Evolutionary conservation across 92 coral and sea anemone genomes (phyloP).

Genomic region (Porites divaricata): DNA sequence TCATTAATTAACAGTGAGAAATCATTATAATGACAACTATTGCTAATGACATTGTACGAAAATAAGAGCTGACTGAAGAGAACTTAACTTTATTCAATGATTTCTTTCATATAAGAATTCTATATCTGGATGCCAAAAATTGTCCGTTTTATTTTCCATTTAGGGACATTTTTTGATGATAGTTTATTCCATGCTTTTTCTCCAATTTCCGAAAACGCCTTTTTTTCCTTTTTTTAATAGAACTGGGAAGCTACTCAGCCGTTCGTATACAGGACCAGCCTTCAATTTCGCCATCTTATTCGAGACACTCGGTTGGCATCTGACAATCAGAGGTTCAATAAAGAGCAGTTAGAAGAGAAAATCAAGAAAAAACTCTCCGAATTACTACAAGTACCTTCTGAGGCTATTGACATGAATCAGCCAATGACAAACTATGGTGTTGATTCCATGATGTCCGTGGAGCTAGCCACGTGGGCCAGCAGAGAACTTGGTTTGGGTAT

Average conservation of each 20-base stretch:
- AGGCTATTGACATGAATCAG: neutral
- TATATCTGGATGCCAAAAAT: too few species aligned
- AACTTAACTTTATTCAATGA: too few species aligned
- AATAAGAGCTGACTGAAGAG: too few species aligned
- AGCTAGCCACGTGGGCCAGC: neutral
- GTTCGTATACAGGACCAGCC: neutral
- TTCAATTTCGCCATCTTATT: neutral
- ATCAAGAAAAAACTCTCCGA: neutral
- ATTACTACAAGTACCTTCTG: neutral
- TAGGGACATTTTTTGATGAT: too few species aligned
- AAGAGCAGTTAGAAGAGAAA: neutral
- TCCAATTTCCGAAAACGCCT: too few species aligned
- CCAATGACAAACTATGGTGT: slow-evolving; percentile 2
- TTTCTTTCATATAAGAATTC: too few species aligned
- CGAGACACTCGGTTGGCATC: neutral
- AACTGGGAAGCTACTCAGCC: slow-evolving; percentile 5
- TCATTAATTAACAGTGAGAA: too few species aligned
- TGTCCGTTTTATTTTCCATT: too few species aligned
- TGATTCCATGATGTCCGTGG: slow-evolving; percentile 4
- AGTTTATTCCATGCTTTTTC: neutral
- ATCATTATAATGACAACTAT: too few species aligned
- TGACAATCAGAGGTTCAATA: neutral
- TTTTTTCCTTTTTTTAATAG: neutral
- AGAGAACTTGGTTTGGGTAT: neutral
- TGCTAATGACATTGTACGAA: too few species aligned